phyloP scores from a whole-genome alignment of 2,797 vertebrate genomes.

The Fistularia commersonii region DNA sequence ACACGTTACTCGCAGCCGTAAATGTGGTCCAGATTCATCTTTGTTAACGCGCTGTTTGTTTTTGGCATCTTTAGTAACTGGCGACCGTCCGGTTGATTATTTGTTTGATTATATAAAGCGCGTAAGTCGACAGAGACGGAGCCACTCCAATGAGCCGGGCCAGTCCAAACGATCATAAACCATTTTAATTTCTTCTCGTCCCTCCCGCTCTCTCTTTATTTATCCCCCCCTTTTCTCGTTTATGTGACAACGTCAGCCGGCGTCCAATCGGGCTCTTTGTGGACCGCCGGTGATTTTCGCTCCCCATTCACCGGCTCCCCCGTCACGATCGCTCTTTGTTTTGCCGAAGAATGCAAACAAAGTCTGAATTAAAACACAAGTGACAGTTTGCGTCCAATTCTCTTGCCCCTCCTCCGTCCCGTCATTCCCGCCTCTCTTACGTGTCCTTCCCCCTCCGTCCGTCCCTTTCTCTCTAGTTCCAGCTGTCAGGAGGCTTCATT shows the following conservation, averaged over 20 bases:
- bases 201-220: constrained; percentile 23
- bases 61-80: constrained; percentile 3
- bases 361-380: constrained; percentile 61
- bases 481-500: constrained; percentile 74
- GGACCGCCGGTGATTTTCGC: constrained; percentile 35
- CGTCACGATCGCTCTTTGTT: constrained; percentile 48
- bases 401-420: constrained; percentile 38
- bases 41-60: too few species aligned
- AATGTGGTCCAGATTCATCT: too few species aligned
- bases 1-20: too few species aligned
- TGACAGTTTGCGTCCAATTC: constrained; percentile 67
- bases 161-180: constrained; percentile 16
- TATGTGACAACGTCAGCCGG: constrained; percentile 15
- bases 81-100: constrained; percentile 8
- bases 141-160: constrained; percentile 17
- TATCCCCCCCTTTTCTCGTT: constrained; percentile 14
- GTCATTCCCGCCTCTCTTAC: constrained; percentile 42
- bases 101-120: too few species aligned
- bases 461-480: constrained; percentile 46
- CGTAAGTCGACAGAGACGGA: too few species aligned
- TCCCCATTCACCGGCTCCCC: constrained; percentile 16
- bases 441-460: constrained; percentile 9
- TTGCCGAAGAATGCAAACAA: constrained; percentile 57
- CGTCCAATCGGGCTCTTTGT: constrained; percentile 33
- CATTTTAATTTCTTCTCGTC: constrained; percentile 11